Evolutionary conservation across 92 coral and sea anemone species (phyloP).

Genomic region (Parazoanthus darwini): DNA sequence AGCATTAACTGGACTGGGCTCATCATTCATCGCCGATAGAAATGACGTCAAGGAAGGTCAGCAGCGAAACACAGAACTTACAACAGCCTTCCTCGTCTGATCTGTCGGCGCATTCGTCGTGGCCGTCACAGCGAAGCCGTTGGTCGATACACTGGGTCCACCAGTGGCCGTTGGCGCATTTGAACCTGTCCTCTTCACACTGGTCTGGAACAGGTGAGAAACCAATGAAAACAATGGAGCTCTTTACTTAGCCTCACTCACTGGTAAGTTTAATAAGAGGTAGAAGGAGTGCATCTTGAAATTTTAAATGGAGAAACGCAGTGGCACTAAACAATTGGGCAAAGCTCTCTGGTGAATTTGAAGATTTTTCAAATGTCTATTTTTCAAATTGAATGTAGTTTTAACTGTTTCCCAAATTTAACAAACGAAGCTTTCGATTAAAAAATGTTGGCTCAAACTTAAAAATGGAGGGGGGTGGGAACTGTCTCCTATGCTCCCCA

Average conservation of each 20-base stretch:
- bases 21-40: not conserved
- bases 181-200: slow-evolving; percentile 58
- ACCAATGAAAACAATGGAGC: not conserved
- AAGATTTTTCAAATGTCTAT: too few species aligned
- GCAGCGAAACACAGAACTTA: slow-evolving; percentile 47
- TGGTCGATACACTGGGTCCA: slow-evolving; percentile 84
- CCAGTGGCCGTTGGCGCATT: slow-evolving; percentile 75
- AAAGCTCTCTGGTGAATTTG: too few species aligned
- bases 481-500: too few species aligned
- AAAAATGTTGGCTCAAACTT: too few species aligned
- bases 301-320: too few species aligned
- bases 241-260: not conserved
- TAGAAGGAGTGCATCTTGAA: too few species aligned
- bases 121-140: slow-evolving; percentile 64
- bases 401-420: too few species aligned
- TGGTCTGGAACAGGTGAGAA: slow-evolving; percentile 44
- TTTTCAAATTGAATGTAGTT: too few species aligned
- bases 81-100: slow-evolving; percentile 81
- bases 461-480: too few species aligned
- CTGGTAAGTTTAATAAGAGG: not conserved
- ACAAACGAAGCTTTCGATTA: too few species aligned
- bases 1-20: not conserved
- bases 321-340: too few species aligned
- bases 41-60: not conserved
- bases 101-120: slow-evolving; percentile 72